Percentiles rank a stretch among this genome's conserved stretches.
phyloP scores from a whole-genome alignment of 2,113 vertebrate genomes.

The Labrus mixtus region DNA sequence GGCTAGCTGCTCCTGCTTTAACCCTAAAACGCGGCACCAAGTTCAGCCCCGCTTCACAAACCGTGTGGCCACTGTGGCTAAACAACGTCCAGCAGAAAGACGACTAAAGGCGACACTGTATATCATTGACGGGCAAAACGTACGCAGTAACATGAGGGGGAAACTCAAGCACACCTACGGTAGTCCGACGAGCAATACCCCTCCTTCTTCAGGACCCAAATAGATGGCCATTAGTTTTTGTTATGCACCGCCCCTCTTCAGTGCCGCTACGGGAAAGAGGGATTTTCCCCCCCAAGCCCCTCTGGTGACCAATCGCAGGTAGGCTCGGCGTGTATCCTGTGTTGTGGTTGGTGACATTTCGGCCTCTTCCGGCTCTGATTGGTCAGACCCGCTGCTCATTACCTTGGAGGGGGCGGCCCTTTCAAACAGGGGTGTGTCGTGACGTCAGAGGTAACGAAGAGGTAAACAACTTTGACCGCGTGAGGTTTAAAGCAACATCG shows the following conservation, averaged over 20 bases:
- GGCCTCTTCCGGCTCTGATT: conserved; percentile 32
- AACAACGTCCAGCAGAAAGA: neutral
- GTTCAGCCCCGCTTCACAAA: conserved; percentile 55
- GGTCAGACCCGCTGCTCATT: conserved; percentile 62
- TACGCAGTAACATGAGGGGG: conserved; percentile 13
- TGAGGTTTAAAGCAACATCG: conserved; percentile 83
- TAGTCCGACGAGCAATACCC: conserved; percentile 65
- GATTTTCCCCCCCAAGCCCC: conserved; percentile 74
- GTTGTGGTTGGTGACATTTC: conserved; percentile 67
- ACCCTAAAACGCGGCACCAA: conserved; percentile 71
- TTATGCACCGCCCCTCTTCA: conserved; percentile 79
- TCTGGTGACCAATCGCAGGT: conserved; percentile 72
- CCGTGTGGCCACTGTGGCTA: conserved; percentile 7
- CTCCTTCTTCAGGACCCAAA: conserved; percentile 77
- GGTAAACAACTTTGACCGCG: conserved; percentile 88
- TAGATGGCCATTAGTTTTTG: conserved; percentile 83
- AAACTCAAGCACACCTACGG: conserved; percentile 49
- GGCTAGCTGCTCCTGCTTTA: conserved; percentile 74
- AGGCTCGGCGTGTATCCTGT: conserved; percentile 25
- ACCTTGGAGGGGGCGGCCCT: conserved; percentile 50
- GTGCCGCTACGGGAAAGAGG: conserved; percentile 70
- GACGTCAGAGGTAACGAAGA: conserved; percentile 86
- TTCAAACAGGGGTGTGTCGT: conserved; percentile 87
- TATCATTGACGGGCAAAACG: neutral
- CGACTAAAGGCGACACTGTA: neutral